phyloP scores from a whole-genome alignment of 2,888 invertebrate species.

The Lysandra bellargus region DNA sequence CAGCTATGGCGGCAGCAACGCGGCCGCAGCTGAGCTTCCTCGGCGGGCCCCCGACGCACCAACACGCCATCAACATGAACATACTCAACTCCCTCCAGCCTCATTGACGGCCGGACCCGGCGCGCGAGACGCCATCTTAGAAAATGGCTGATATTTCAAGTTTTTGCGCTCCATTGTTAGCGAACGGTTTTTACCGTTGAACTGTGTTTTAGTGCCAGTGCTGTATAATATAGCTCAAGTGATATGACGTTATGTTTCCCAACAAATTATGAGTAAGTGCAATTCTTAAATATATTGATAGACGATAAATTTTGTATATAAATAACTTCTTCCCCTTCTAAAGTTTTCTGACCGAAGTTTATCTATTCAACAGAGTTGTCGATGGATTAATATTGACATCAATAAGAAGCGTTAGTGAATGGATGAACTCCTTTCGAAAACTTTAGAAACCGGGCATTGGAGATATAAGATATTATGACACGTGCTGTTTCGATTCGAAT shows the following conservation, averaged over 20 bases:
- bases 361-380: background rate
- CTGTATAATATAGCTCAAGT: slow-evolving; percentile 31
- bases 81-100: slow-evolving; percentile 80
- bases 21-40: slow-evolving; percentile 82
- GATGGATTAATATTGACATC: background rate
- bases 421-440: background rate
- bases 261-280: slow-evolving; percentile 34
- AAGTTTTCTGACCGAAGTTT: background rate
- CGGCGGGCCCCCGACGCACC: slow-evolving; percentile 77
- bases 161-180: slow-evolving; percentile 12
- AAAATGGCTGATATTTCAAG: slow-evolving; percentile 40
- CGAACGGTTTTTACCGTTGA: background rate
- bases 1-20: slow-evolving; percentile 83
- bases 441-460: background rate
- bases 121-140: slow-evolving; percentile 60
- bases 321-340: background rate
- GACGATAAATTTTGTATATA: slow-evolving; percentile 19
- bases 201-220: slow-evolving; percentile 42
- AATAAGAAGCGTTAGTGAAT: background rate
- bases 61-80: slow-evolving; percentile 79
- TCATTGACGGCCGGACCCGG: slow-evolving; percentile 75
- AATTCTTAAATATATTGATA: slow-evolving; percentile 31
- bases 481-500: background rate
- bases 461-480: slow-evolving; percentile 14
- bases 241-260: slow-evolving; percentile 28